These are phyloP conservation scores for Pygoscelis adeliae DNA, from an alignment of 2,113 vertebrate genomes.

Conservation along the genomic window DNA sequence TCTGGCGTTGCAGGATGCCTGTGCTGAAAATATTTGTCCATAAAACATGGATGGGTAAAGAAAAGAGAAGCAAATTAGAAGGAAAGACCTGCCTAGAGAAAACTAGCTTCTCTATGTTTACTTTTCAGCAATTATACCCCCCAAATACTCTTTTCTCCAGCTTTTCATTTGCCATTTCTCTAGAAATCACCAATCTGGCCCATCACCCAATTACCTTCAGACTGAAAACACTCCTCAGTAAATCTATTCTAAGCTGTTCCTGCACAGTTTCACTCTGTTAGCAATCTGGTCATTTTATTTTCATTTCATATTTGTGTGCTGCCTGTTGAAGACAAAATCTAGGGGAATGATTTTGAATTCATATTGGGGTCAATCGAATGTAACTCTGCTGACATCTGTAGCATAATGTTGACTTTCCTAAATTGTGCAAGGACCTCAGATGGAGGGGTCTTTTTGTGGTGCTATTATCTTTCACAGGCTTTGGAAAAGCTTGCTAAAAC, in stretches of 20 bases:
- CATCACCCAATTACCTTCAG: not conserved
- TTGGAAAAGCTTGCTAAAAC: not conserved
- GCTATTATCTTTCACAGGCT: not conserved
- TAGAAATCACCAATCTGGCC: not conserved
- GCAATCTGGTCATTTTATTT: conserved; percentile 3
- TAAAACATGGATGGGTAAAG: not conserved
- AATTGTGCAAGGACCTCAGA: not conserved
- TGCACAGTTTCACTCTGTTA: not conserved
- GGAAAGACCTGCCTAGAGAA: not conserved
- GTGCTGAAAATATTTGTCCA: not conserved
- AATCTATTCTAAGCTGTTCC: not conserved
- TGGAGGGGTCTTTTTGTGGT: not conserved
- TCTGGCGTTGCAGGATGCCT: not conserved
- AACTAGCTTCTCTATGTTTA: not conserved
- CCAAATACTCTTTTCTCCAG: not conserved
- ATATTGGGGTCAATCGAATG: rapidly evolving
- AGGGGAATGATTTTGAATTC: not conserved
- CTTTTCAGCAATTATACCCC: not conserved
- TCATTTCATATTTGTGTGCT: not conserved
- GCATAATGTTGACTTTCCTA: not conserved
- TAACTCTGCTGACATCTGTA: not conserved
- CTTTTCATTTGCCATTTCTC: not conserved
- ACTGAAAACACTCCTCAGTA: not conserved
- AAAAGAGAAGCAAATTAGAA: not conserved
- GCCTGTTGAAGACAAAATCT: not conserved